Evolutionary conservation across 2,888 invertebrate species (phyloP).

Genomic region (Vesta saturnalis): DNA sequence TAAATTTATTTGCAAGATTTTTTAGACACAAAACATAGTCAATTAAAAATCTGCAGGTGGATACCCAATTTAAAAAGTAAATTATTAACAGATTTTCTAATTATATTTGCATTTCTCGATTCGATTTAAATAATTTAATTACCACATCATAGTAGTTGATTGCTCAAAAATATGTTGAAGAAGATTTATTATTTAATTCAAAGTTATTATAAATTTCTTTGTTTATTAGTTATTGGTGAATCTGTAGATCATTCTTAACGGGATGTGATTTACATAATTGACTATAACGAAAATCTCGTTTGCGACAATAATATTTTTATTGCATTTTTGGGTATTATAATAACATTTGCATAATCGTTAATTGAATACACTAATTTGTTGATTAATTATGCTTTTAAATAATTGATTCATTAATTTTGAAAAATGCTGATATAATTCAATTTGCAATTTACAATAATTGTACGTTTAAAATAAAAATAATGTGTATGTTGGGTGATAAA

Average conservation of each 20-base stretch:
- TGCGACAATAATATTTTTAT: too few species aligned
- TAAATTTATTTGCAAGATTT: too few species aligned
- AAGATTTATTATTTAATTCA: neutral
- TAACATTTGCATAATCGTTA: too few species aligned
- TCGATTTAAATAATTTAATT: constrained; percentile 6
- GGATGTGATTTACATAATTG: constrained; percentile 10
- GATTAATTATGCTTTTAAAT: constrained; percentile 6
- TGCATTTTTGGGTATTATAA: too few species aligned
- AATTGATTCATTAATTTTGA: neutral
- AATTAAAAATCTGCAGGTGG: neutral
- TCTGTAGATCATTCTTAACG: neutral
- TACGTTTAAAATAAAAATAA: constrained; percentile 3
- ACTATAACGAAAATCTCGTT: too few species aligned
- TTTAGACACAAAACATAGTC: too few species aligned
- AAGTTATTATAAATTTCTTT: neutral
- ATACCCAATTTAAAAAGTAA: neutral
- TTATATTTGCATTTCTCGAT: constrained; percentile 7
- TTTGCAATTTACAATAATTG: constrained; percentile 5
- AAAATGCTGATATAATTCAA: constrained; percentile 3
- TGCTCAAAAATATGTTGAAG: neutral
- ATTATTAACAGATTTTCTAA: neutral
- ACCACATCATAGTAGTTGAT: neutral
- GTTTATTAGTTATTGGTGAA: neutral
- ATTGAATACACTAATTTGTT: neutral
- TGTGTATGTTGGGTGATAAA: neutral